A percentile compares a stretch with the other conserved stretches of the same genome.
These are phyloP conservation scores for Notamacropus eugenii DNA, from an alignment of 2,797 vertebrate genomes.

Conservation along the genomic window DNA sequence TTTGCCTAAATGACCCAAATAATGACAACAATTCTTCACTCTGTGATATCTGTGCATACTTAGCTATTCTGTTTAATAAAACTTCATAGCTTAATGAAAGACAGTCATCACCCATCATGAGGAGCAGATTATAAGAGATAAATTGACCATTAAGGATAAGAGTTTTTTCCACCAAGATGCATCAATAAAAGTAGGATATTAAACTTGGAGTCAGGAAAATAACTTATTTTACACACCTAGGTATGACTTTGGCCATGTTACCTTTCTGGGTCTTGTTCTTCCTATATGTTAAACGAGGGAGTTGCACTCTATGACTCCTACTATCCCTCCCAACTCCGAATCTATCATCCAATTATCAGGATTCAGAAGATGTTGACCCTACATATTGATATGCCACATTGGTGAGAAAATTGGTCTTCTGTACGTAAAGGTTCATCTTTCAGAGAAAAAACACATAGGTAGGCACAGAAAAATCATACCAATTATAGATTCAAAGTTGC, in stretches of 20 bases:
- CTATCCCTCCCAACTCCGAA: not conserved
- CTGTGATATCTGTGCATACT: not conserved
- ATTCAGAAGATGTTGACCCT: not conserved
- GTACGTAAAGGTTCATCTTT: not conserved
- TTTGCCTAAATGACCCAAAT: not conserved
- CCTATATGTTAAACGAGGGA: not conserved
- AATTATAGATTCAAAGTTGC: not conserved
- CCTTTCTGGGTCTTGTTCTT: not conserved
- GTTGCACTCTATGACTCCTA: not conserved
- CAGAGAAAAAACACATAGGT: not conserved
- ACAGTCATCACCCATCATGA: not conserved
- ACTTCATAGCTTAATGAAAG: conserved; percentile 14
- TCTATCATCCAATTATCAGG: not conserved
- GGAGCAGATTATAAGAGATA: not conserved
- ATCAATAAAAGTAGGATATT: not conserved
- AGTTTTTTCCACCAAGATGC: not conserved
- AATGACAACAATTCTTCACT: not conserved
- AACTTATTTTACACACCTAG: not conserved
- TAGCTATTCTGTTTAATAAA: not conserved
- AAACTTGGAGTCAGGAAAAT: not conserved
- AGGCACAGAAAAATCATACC: not conserved
- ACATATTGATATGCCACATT: not conserved
- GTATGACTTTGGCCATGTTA: not conserved
- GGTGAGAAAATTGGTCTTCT: not conserved
- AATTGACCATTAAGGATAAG: not conserved